Percentiles rank a stretch among this genome's conserved stretches.
These are phyloP conservation scores for Anoura caudifer DNA, from an alignment of 2,113 vertebrate species.

Conservation along the genomic window DNA sequence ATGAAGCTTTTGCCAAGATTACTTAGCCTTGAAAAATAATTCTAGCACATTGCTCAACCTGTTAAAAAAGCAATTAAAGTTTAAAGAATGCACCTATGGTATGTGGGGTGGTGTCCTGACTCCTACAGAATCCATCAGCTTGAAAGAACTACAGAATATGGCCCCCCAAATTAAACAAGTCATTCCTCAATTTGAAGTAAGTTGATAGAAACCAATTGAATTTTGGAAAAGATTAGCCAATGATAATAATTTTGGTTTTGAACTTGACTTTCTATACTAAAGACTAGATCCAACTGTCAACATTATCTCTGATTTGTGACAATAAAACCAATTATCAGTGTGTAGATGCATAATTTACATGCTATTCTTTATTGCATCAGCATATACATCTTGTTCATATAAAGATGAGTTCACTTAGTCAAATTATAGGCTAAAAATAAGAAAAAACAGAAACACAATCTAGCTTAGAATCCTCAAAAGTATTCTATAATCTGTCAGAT, in stretches of 20 bases:
- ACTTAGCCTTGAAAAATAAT: slow-evolving; percentile 1
- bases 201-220: background rate
- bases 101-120: background rate
- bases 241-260: background rate
- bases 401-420: background rate
- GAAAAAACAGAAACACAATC: background rate
- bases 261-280: background rate
- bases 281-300: background rate
- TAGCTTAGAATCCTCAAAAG: background rate
- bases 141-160: background rate
- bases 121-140: background rate
- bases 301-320: background rate
- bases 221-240: background rate
- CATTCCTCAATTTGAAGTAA: background rate
- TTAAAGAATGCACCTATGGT: background rate
- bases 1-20: slow-evolving; percentile 3
- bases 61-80: background rate
- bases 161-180: background rate
- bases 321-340: background rate
- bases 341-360: background rate
- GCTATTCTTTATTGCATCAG: background rate
- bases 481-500: background rate
- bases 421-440: slow-evolving; percentile 24
- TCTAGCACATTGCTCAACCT: background rate
- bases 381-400: background rate